Base-by-base conservation (phyloP, 2,113 vertebrate genomes). In the Cathartes aura region DNA sequence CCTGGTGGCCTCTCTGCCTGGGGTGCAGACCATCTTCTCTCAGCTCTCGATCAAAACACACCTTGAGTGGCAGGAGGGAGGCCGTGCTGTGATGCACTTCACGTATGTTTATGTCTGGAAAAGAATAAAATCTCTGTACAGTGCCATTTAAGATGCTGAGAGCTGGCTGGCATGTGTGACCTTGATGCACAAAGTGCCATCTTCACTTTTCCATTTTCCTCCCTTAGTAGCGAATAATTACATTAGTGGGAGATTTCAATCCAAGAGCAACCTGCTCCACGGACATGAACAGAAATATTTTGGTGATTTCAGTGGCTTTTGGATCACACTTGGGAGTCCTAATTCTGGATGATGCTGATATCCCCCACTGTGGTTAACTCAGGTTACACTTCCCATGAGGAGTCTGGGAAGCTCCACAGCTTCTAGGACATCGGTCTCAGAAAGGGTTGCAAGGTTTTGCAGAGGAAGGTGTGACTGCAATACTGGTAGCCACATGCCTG, bases 191-290 rank as follows among this genome's bases (percentile, higher is more conserved):
- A 81, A 87, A 95, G 81, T 45, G 58, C 24, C 63, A 71, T 80
- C 80, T 93, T 87, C 80, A 32, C 36, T 87, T 91, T 91, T 90
- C 59, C 85, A 82, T 92, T 88, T 90, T 50, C 48, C 52, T 84
- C 60, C 23, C n/a, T 81, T 93, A 89, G 68, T 21, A 92, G 72
- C 81, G 36, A 81, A 62, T 81, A 94, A 94, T 84, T 66, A 63
- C 75, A 74, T 93, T 82, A 94, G 55, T 63, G 47, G 42, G 42
- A 91, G 32, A 89, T 87, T 95, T 89, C 86, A 89, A 20, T 56
- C n/a, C 52, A n/a, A 52, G 72, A 68, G 27, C 43, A 92, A 56
- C 43, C 21, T 48, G 59, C 47, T 89, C 34, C 47, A 8, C 59
- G 87, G 89, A 64, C 73, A 72, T 0, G 8, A 82, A 29, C 42